Evolutionary conservation across 2,797 vertebrate genomes (phyloP), one percentile per base, ranked within the genome.

Genomic region (Antrozous pallidus): DNA sequence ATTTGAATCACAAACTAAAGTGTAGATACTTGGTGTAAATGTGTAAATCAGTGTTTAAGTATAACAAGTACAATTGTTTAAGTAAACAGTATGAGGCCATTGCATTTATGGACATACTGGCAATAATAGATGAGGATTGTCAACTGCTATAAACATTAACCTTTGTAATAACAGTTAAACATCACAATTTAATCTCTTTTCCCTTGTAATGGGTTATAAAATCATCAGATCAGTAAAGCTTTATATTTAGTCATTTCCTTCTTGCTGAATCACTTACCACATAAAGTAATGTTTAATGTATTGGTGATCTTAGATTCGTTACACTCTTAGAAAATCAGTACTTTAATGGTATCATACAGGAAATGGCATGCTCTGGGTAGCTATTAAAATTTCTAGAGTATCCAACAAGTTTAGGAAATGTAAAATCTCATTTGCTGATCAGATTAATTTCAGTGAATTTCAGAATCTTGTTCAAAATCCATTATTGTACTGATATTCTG

Each of bases 401-500:
- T 61, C 47, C n/a, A 56, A 28, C 8, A 75, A 38, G 47, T 78
- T 80, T 49, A 83, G 24, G 65, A 81, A 90, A 69, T 83, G 10
- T 69, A 90, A 84, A 90, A 47, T 58, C 5, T 96, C 40, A 85
- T 91, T 94, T 94, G 31, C 36, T 82, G 13, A 22, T 93, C 80
- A 92, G 63, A 88, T 93, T 84, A 91, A 81, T 58, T 95, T 88
- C 75, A 94, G 67, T 92, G 31, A 93, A 71, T 89, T 70, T 90
- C 33, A 90, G 54, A 94, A 88, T 85, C 33, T 85, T 90, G 20
- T 65, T 65, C 54, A 83, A 70, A 85, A 51, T 70, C 10, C 70
- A 90, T 78, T 83, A 31, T 42, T 86, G 2, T 75, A 17, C 42
- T 82, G 40, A 93, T 94, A 88, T 87, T 70, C 36, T 85, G 38